Conservation (phyloP, 2,888 invertebrate genomes). For the Norana najaformis region DNA sequence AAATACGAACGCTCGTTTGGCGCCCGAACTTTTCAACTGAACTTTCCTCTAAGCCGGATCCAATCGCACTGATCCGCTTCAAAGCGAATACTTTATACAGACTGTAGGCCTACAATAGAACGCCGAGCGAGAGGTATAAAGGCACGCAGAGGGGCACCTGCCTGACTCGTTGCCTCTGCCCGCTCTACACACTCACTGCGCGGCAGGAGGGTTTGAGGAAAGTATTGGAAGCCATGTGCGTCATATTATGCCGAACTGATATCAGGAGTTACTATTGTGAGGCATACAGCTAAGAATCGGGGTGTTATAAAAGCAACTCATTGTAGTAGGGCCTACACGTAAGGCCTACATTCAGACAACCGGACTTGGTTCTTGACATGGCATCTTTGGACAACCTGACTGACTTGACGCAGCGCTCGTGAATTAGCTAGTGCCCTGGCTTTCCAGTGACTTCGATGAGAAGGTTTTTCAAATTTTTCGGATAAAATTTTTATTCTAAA, state of each 20-base stretch:
- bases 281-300: no score
- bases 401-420: no score
- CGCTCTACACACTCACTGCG: neutral
- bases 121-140: neutral
- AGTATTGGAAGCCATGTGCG: slow-evolving; percentile 13
- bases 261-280: neutral
- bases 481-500: no score
- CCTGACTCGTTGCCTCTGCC: neutral
- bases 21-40: neutral
- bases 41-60: no score
- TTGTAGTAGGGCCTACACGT: no score
- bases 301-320: no score
- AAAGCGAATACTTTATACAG: neutral
- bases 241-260: neutral
- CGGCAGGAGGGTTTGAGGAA: neutral
- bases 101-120: neutral
- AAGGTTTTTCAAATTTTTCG: no score
- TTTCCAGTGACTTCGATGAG: no score
- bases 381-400: no score
- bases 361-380: no score
- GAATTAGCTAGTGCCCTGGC: no score
- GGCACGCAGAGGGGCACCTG: neutral
- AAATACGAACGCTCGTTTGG: neutral
- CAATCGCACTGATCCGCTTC: neutral
- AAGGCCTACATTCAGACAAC: no score